These are phyloP conservation scores for Zingel zingel DNA, from an alignment of 2,113 vertebrate genomes.

Conservation along the genomic window DNA sequence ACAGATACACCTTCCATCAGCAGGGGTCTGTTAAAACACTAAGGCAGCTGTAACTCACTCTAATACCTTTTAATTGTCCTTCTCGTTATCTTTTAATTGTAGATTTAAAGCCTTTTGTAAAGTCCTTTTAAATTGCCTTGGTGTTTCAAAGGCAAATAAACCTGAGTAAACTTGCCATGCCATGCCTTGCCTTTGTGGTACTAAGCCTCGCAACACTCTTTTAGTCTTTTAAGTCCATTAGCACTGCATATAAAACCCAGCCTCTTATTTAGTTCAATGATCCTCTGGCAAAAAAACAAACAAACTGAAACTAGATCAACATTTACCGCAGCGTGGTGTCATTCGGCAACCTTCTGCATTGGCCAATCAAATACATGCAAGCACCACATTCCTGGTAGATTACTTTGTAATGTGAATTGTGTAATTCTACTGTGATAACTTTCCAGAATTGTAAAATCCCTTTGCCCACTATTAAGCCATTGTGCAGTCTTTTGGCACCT, in stretches of 20 bases:
- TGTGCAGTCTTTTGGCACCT: neutral
- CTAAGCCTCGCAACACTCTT: neutral
- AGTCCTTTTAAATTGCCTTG: neutral
- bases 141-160: conserved; percentile 22
- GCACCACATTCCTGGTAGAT: conserved; percentile 13
- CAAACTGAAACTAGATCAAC: neutral
- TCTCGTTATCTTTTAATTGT: neutral
- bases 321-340: neutral
- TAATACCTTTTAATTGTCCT: neutral
- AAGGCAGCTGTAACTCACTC: neutral
- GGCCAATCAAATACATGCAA: neutral
- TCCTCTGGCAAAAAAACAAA: neutral
- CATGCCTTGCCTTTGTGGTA: neutral
- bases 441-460: conserved; percentile 7
- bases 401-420: conserved; percentile 19
- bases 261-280: neutral
- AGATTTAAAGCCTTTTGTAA: neutral
- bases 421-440: conserved; percentile 11
- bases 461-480: neutral
- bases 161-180: neutral
- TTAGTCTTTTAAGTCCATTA: neutral
- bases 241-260: neutral
- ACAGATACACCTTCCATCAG: neutral
- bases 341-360: neutral
- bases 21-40: neutral